phyloP scores from a whole-genome alignment of 2,113 vertebrate species.

The Bambusicola thoracicus region DNA sequence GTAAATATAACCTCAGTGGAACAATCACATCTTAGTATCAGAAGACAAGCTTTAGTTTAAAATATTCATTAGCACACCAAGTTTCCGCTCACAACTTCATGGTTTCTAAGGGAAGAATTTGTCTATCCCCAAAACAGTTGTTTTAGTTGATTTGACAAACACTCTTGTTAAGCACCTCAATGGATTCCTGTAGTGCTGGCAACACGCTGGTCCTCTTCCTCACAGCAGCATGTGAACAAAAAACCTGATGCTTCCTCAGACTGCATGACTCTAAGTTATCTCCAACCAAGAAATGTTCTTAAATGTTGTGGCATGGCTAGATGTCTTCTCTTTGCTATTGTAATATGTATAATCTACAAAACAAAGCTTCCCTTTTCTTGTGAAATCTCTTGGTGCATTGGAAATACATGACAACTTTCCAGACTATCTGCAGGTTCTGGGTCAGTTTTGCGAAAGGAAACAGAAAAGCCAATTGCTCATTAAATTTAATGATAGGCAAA shows the following conservation, averaged over 20 bases:
- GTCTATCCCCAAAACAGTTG: neutral
- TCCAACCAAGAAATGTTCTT: neutral
- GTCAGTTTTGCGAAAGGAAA: neutral
- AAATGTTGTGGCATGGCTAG: neutral
- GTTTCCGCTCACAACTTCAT: neutral
- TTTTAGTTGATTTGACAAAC: neutral
- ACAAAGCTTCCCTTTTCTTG: neutral
- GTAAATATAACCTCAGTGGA: neutral
- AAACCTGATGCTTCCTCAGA: neutral
- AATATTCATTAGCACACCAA: neutral
- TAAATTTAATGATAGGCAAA: neutral
- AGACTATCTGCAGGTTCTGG: neutral
- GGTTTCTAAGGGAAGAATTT: neutral
- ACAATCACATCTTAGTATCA: neutral
- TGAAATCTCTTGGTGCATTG: neutral
- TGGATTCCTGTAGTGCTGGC: neutral
- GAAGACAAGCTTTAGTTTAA: neutral
- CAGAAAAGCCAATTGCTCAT: neutral
- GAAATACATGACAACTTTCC: neutral
- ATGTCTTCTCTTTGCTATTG: neutral
- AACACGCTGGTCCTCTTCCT: neutral
- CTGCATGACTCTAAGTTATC: neutral
- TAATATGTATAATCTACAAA: fast-evolving
- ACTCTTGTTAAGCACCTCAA: neutral
- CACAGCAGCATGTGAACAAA: neutral